Base-by-base conservation (phyloP, 2,888 invertebrate genomes). In the Chydorus sphaericus region DNA sequence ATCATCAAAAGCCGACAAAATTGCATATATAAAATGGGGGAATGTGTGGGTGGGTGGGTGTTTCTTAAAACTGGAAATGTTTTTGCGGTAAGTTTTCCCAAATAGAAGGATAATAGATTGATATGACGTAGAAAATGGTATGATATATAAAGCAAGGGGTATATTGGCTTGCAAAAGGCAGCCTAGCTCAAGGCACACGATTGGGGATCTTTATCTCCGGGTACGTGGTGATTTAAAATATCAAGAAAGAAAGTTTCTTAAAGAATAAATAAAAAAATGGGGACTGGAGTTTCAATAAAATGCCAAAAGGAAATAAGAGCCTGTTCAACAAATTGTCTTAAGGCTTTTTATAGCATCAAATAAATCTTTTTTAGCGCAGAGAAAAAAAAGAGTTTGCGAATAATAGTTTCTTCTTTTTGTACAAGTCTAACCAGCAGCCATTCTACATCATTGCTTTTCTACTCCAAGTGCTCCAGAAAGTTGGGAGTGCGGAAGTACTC, bases 401-500 rank as follows among this genome's bases (percentile, higher is more conserved):
- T n/a, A n/a, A n/a, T n/a, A n/a, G 44, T 14, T 44, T 44, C 16
- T 36, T 36, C 23, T 20, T 23, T 44, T 44, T 44, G 44, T 44
- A 44, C 44, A 44, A 26, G 23, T 23, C 44, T 28, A 44, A 28
- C 44, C 28, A 39, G 14, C 20, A 23, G n/a, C 28, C 23, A 44
- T 26, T 26, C n/a, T 39, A n/a, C n/a, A 20, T 39, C 39, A 39
- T 20, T 8, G 33, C 8, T 10, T 33, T 16, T 44, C 28, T 23
- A 44, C 81, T 93, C 94, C 69, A 98, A 81, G 73, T 94, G 93
- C 73, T 97, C 96, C 75, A 98, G 84, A 79, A 98, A 98, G 78
- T 96, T 94, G 64, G 96, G 93, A 68, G 93, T 91, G 75, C 98
- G 98, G 82, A 99, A 98, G 78, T 93, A 97, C 72, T 98, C 98